These are phyloP conservation scores for Carlito syrichta DNA, from an alignment of 2,113 vertebrate genomes.

Conservation along the genomic window DNA sequence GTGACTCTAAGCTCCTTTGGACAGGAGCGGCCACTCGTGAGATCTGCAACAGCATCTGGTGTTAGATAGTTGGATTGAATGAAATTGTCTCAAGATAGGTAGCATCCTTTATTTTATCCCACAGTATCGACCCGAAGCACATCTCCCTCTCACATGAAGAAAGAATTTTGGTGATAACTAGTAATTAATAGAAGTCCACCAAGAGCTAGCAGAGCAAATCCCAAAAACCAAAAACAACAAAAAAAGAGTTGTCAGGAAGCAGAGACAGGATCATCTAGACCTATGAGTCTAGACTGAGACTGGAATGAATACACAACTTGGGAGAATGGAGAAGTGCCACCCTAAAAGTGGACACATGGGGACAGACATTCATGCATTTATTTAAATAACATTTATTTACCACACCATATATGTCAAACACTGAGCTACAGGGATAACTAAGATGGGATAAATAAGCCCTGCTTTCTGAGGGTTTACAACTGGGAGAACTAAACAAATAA, in stretches of 20 bases:
- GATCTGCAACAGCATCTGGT: background rate
- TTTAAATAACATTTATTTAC: background rate
- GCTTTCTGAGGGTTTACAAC: background rate
- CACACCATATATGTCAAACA: background rate
- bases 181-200: background rate
- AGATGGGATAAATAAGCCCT: background rate
- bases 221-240: background rate
- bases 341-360: background rate
- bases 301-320: background rate
- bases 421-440: background rate
- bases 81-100: background rate
- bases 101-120: background rate
- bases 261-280: background rate
- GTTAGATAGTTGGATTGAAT: background rate
- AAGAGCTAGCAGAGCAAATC: background rate
- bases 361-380: background rate
- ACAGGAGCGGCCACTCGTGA: background rate
- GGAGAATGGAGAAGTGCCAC: background rate
- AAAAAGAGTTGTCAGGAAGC: background rate
- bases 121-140: background rate
- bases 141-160: background rate
- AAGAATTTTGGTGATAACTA: background rate
- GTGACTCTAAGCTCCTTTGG: background rate
- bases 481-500: background rate
- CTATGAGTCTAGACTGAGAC: too few species aligned